These are phyloP conservation scores for Tychaedon coryphoeus DNA, from an alignment of 2,113 vertebrate genomes.

Conservation along the genomic window DNA sequence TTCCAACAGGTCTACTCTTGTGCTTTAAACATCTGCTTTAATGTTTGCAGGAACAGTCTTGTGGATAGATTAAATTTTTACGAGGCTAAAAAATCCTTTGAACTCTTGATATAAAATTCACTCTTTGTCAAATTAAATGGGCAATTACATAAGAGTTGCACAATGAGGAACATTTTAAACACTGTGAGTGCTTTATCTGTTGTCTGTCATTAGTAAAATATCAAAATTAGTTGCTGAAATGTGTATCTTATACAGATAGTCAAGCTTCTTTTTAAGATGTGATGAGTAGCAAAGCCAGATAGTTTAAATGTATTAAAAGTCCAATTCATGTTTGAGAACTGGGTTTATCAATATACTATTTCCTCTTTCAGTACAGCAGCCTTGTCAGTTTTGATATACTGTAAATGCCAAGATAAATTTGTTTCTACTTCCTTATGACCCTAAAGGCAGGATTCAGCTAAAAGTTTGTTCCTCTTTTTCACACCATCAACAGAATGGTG, in stretches of 20 bases:
- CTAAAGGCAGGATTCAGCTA: neutral
- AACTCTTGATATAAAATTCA: conserved; percentile 33
- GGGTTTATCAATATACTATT: neutral
- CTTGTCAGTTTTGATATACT: neutral
- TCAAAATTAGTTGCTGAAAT: conserved; percentile 31
- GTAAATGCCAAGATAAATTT: neutral
- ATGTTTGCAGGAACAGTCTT: conserved; percentile 32
- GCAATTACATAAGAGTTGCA: conserved; percentile 21
- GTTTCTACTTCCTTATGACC: neutral
- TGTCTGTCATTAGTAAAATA: conserved; percentile 20
- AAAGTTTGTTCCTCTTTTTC: neutral
- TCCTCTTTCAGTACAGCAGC: neutral
- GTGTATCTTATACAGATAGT: neutral
- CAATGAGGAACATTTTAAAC: neutral
- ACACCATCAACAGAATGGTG: neutral
- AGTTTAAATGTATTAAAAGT: neutral
- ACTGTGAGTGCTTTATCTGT: neutral
- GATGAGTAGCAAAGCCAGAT: neutral
- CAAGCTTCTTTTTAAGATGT: neutral
- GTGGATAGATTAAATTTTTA: conserved; percentile 29
- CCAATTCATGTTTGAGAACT: neutral
- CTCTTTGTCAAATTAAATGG: neutral
- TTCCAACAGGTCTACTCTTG: conserved; percentile 54
- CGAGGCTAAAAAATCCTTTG: conserved; percentile 28
- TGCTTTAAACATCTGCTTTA: conserved; percentile 41